Percentiles rank a stretch among this genome's conserved stretches.
phyloP scores from a whole-genome alignment of 2,888 invertebrate species.

The Stenchaetothrips biformis region DNA sequence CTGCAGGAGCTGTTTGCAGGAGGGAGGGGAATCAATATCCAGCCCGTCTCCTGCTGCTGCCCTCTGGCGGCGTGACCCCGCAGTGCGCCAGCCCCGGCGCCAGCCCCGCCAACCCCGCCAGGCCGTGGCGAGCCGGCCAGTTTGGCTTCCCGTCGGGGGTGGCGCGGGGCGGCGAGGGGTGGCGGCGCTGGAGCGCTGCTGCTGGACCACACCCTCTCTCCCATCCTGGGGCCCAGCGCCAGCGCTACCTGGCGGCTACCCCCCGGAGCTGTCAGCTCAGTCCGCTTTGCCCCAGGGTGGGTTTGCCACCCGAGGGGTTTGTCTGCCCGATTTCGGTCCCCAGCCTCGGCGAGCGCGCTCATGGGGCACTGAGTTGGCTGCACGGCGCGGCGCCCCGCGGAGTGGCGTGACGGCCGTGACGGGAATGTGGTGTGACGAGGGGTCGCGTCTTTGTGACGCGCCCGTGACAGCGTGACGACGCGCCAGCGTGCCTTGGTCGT shows the following conservation, averaged over 20 bases:
- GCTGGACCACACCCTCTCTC: constrained; percentile 1
- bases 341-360: no score
- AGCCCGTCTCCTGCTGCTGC: background rate
- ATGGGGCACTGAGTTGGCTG: background rate
- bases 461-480: background rate
- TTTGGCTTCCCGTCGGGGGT: background rate
- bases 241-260: background rate
- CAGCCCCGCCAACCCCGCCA: background rate
- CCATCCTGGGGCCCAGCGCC: background rate
- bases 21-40: no score
- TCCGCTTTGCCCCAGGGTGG: no score
- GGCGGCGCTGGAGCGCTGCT: background rate
- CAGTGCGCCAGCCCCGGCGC: background rate
- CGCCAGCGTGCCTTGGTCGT: background rate
- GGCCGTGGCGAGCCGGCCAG: background rate
- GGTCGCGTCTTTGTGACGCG: background rate
- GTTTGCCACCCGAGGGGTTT: no score
- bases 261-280: background rate
- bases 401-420: background rate
- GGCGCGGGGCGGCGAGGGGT: background rate
- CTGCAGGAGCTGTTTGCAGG: no score
- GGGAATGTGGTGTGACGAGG: background rate
- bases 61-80: background rate
- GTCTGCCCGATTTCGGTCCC: no score
- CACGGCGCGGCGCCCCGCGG: background rate